Base-by-base conservation (phyloP, 2,113 vertebrate species). In the Bubalus kerabau region DNA sequence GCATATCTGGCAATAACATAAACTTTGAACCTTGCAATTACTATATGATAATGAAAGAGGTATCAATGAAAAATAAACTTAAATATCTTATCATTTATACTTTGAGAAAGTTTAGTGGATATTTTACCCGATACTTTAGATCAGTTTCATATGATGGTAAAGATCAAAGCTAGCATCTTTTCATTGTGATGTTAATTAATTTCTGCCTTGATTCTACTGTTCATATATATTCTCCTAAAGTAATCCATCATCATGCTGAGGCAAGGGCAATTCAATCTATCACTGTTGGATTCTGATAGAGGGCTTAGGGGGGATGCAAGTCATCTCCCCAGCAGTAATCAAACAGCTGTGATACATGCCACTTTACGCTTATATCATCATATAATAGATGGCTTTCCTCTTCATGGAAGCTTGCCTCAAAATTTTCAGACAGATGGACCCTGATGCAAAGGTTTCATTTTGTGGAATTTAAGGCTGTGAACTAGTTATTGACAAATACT, bases 401-500 rank as follows among this genome's bases (percentile, higher is more conserved):
- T 98, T 98, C 98, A 94, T 98, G 95, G 97, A 98, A 98, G 95
- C 98, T 98, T 97, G 98, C 97, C 98, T 98, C 89, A 98, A 98
- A 99, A 97, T 97, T 96, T 98, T 98, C 88, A 98, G 98, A 98
- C 98, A 99, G 98, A 99, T 98, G 97, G 97, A 99, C 98, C 98
- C 97, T 97, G 96, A 98, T 98, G 97, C 97, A 97, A 97, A 98
- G 98, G 98, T 98, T 99, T 99, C 71, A 96, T 98, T 98, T 98
- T 98, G 97, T 98, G 95, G 95, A 98, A 98, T 99, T 98, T 99
- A 98, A 98, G 98, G 98, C 98, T 98, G 93, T 98, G 98, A 99
- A 98, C 98, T 99, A 98, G 98, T 99, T 99, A 99, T 99, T 99
- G 99, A 99, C 98, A 99, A 99, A 99, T 99, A 99, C 98, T 98